These are phyloP conservation scores for Loxodonta africana DNA, from an alignment of 2,113 vertebrate genomes.

Conservation along the genomic window DNA sequence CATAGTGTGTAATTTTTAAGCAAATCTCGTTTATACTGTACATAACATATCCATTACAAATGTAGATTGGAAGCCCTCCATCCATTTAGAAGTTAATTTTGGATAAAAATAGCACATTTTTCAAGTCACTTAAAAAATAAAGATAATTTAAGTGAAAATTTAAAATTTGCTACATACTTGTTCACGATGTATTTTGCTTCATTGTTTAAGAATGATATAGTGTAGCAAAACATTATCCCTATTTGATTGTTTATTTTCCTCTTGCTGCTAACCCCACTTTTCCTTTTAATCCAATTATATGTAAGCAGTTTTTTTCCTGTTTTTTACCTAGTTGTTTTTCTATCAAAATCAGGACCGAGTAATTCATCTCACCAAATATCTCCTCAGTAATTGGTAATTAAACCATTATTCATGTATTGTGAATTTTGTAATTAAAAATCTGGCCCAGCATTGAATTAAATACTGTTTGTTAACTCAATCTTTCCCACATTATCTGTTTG, in stretches of 20 bases:
- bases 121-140: neutral
- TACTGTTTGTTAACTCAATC: neutral
- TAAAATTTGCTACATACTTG: neutral
- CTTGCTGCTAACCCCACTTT: neutral
- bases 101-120: neutral
- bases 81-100: neutral
- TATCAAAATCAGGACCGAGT: neutral
- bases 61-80: neutral
- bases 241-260: neutral
- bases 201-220: neutral
- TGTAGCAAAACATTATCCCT: neutral
- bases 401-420: neutral
- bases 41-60: neutral
- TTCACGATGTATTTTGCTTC: neutral
- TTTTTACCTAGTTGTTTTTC: neutral
- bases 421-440: neutral
- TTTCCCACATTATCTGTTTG: constrained; percentile 15
- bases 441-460: neutral
- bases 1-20: neutral
- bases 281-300: neutral
- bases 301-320: neutral
- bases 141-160: neutral
- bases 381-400: neutral
- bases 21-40: neutral
- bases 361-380: neutral